A percentile compares a stretch with the other conserved stretches of the same genome.
phyloP scores from a whole-genome alignment of 2,888 invertebrate genomes.

The Aspidiotus rigidus region DNA sequence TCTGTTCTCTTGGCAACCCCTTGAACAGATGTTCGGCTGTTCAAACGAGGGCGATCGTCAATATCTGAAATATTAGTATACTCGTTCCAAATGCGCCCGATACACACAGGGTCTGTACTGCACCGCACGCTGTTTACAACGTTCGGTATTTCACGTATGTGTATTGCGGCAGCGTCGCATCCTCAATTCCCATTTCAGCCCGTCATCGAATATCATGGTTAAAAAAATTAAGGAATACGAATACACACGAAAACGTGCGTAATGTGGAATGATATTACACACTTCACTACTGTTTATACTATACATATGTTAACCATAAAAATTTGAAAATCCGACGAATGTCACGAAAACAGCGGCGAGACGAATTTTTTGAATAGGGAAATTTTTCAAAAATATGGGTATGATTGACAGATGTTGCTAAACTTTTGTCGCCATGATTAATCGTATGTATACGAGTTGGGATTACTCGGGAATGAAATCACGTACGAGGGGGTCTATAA shows the following conservation, averaged over 20 bases:
- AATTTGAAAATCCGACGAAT: conserved; percentile 9
- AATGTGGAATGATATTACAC: no score
- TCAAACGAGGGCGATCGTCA: conserved; percentile 25
- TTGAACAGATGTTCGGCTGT: conserved; percentile 25
- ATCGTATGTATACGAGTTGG: no score
- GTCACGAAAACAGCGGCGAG: conserved; percentile 18
- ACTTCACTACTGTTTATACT: no score
- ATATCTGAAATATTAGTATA: background rate
- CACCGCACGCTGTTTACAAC: background rate
- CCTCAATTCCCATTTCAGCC: no score
- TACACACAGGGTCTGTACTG: conserved; percentile 1
- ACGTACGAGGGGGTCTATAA: no score
- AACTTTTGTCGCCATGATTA: no score
- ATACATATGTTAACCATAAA: conserved; percentile 8
- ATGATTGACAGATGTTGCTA: conserved; percentile 2
- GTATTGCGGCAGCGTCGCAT: background rate
- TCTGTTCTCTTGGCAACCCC: conserved; percentile 15
- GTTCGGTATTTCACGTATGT: background rate
- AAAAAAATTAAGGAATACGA: no score
- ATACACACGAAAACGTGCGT: no score
- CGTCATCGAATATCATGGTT: no score
- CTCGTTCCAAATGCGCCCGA: conserved; percentile 10
- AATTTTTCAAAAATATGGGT: background rate
- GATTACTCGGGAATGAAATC: no score
- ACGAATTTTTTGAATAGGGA: conserved; percentile 8